Evolutionary conservation across 2,888 invertebrate genomes (phyloP).

Genomic region (Chalcosyrphus nemorum): DNA sequence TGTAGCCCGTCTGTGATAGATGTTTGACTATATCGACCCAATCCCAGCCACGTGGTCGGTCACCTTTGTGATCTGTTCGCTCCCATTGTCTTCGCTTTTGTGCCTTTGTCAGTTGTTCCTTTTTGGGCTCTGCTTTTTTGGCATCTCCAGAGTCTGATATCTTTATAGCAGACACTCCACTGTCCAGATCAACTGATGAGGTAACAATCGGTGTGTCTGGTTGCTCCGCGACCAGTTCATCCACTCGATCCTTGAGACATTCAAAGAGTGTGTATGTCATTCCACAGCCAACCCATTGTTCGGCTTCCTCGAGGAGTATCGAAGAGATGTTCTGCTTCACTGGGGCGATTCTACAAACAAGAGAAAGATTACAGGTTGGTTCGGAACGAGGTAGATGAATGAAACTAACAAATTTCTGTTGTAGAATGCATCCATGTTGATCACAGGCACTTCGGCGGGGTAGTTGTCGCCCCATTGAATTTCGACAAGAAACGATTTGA

Average conservation of each 20-base stretch:
- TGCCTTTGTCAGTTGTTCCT: constrained; percentile 94
- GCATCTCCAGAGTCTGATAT: constrained; percentile 78
- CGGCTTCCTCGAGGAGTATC: constrained; percentile 87
- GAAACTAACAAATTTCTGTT: constrained; percentile 94
- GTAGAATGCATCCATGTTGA: constrained; percentile 95
- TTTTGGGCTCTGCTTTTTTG: constrained; percentile 86
- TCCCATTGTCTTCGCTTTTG: constrained; percentile 96
- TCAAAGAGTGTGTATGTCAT: constrained; percentile 98
- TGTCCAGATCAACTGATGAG: constrained; percentile 75
- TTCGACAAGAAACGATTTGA: constrained; percentile 93
- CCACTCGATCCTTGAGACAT: constrained; percentile 91
- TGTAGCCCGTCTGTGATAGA: constrained; percentile 88
- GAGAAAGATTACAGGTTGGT: background rate
- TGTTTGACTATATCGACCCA: constrained; percentile 99
- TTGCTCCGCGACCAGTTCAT: constrained; percentile 88
- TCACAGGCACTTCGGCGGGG: constrained; percentile 90
- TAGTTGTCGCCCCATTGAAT: constrained; percentile 93
- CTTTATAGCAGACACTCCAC: constrained; percentile 77
- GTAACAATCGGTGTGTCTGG: constrained; percentile 82
- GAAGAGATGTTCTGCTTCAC: constrained; percentile 88
- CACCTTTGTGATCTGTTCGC: constrained; percentile 90
- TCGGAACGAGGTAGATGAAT: background rate
- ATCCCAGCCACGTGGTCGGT: constrained; percentile 94
- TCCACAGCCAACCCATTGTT: constrained; percentile 93
- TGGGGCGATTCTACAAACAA: constrained; percentile 83